Conservation (phyloP, 2,113 vertebrate genomes). For the Callorhinus ursinus region DNA sequence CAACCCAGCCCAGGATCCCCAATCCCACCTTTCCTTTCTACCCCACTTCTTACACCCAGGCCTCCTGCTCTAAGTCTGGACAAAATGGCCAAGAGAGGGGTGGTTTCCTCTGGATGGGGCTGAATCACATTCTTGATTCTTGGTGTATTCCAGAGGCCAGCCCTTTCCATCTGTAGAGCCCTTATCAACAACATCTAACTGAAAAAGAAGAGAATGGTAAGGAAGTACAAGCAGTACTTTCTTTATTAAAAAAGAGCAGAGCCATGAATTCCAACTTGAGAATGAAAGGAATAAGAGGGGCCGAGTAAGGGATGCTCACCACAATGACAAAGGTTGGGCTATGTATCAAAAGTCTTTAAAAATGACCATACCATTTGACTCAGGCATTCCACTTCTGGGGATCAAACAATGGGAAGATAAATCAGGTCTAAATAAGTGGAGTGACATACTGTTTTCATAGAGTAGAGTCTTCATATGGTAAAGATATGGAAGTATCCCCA, state of each 20-base stretch:
- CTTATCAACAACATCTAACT: neutral
- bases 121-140: neutral
- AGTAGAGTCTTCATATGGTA: neutral
- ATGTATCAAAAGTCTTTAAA: neutral
- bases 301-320: neutral
- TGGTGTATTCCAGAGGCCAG: neutral
- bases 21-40: neutral
- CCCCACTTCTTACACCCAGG: neutral
- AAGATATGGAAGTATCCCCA: neutral
- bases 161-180: too few species aligned
- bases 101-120: neutral
- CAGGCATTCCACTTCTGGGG: neutral
- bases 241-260: neutral
- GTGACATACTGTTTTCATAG: neutral
- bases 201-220: neutral
- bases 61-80: neutral
- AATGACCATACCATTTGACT: neutral
- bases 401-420: neutral
- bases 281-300: neutral
- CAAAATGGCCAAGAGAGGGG: neutral
- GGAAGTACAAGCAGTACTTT: neutral
- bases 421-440: neutral
- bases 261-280: neutral
- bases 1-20: neutral
- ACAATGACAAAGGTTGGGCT: neutral